A percentile compares a stretch with the other conserved stretches of the same genome.
These are phyloP conservation scores for Ariopsis seemanni DNA, from an alignment of 2,113 vertebrate species.

Conservation along the genomic window DNA sequence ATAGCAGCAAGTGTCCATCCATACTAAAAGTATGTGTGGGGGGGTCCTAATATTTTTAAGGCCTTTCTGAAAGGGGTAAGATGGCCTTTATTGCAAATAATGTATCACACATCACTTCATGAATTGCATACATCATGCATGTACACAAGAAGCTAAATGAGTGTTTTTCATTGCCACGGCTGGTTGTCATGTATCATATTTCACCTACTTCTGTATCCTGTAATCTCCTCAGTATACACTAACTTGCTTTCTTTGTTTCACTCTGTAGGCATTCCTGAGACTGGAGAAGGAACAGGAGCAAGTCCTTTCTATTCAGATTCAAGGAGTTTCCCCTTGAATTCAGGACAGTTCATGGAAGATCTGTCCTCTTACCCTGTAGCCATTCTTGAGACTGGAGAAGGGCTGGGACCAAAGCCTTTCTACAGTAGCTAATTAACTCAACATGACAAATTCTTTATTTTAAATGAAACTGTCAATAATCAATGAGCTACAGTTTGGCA, in stretches of 20 bases:
- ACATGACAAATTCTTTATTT: too few species aligned
- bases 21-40: too few species aligned
- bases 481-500: background rate
- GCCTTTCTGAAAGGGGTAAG: background rate
- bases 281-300: background rate
- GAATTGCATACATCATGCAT: background rate
- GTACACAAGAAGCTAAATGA: background rate
- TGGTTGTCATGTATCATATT: background rate
- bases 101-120: background rate
- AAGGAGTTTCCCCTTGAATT: background rate
- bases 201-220: background rate
- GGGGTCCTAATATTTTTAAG: background rate
- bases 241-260: background rate
- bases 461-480: too few species aligned
- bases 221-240: background rate
- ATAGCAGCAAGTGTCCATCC: too few species aligned
- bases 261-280: constrained; percentile 15
- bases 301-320: background rate
- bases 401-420: background rate
- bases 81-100: background rate
- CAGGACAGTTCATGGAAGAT: background rate
- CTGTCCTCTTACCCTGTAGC: background rate
- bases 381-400: background rate
- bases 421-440: too few species aligned
- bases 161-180: background rate